Conservation (phyloP, 2,113 vertebrate species). For the Oreochromis spilurus region DNA sequence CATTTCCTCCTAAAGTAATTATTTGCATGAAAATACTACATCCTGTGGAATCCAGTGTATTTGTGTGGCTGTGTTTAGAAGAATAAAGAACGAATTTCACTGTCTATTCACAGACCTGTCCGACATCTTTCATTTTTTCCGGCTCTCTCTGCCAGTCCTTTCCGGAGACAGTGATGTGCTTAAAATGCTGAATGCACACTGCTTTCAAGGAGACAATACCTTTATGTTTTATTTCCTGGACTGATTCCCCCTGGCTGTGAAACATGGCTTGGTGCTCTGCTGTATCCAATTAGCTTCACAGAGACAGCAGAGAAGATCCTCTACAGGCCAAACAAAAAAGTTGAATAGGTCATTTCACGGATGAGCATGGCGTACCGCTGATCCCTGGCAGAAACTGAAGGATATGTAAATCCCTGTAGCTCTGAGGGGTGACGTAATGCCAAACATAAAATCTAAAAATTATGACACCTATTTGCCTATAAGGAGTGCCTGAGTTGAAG, state of each 20-base stretch:
- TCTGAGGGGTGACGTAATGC: slow-evolving; percentile 62
- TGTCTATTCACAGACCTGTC: slow-evolving; percentile 42
- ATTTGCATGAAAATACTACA: slow-evolving; percentile 55
- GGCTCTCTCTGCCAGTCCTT: slow-evolving; percentile 11
- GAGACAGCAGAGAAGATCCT: slow-evolving; percentile 39
- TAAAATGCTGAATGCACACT: slow-evolving; percentile 42
- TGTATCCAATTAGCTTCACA: slow-evolving; percentile 60
- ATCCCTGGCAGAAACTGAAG: slow-evolving; percentile 14
- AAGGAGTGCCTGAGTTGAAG: neutral
- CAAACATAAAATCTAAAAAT: slow-evolving; percentile 42
- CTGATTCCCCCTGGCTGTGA: slow-evolving; percentile 41
- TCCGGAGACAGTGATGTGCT: slow-evolving; percentile 9
- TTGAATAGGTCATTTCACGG: slow-evolving; percentile 67
- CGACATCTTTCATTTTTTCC: slow-evolving; percentile 16
- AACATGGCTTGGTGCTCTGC: slow-evolving; percentile 9
- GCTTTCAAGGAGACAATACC: slow-evolving; percentile 52
- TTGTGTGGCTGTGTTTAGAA: slow-evolving; percentile 9
- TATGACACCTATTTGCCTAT: slow-evolving; percentile 45
- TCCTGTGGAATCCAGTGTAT: slow-evolving; percentile 13
- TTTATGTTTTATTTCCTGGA: slow-evolving; percentile 58
- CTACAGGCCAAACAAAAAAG: slow-evolving; percentile 41
- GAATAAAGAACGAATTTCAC: slow-evolving; percentile 23
- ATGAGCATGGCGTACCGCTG: slow-evolving; percentile 6
- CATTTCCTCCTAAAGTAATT: slow-evolving; percentile 26
- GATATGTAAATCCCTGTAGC: slow-evolving; percentile 49